A percentile compares a stretch with the other conserved stretches of the same genome.
Conservation (phyloP, 2,797 vertebrate species). For the Danio albolineatus region DNA sequence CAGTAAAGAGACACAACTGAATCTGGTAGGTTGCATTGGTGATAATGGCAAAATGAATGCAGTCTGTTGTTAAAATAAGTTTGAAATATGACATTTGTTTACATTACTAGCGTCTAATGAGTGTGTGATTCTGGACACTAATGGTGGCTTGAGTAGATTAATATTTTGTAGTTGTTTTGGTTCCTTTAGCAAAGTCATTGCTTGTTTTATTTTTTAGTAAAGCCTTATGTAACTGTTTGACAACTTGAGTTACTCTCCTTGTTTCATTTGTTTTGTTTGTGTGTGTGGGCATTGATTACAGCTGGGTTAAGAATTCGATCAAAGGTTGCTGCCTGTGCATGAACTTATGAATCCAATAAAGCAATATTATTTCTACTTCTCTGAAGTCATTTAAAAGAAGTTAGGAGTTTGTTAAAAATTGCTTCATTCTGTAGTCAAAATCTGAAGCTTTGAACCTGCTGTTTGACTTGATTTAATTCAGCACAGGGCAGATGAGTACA, state of each 20-base stretch:
- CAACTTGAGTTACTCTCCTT: neutral
- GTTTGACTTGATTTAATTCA: neutral
- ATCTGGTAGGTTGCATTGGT: too few species aligned
- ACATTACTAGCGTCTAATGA: too few species aligned
- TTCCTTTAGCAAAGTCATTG: neutral
- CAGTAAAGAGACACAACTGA: too few species aligned
- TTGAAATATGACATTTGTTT: too few species aligned
- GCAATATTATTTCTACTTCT: neutral
- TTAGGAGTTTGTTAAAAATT: neutral
- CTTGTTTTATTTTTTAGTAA: neutral
- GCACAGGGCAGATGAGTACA: neutral
- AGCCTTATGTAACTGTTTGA: neutral
- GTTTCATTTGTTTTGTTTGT: neutral
- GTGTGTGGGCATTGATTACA: slow-evolving; percentile 1
- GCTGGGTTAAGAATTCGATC: neutral
- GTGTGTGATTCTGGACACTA: too few species aligned
- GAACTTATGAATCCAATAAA: slow-evolving; percentile 4
- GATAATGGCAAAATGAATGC: too few species aligned
- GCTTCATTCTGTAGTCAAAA: neutral
- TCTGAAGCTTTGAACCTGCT: neutral
- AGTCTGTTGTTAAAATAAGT: too few species aligned
- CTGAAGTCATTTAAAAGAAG: neutral
- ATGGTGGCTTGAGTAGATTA: neutral
- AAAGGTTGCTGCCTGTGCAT: neutral
- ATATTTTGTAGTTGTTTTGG: neutral